These are phyloP conservation scores for Syrphus vitripennis DNA, from an alignment of 2,888 invertebrate genomes.

Conservation along the genomic window DNA sequence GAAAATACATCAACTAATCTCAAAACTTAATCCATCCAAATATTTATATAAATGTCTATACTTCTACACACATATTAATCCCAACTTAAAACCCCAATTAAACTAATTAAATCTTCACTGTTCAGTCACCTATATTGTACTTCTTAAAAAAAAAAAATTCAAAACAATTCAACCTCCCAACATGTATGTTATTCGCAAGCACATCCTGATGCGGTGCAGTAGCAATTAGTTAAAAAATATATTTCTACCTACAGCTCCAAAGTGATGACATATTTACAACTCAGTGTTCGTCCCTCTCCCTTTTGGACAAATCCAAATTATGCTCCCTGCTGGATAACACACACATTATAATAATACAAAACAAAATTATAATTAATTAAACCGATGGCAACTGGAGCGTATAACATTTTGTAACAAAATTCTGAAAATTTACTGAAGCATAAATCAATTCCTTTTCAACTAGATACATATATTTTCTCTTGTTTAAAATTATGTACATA, in stretches of 20 bases:
- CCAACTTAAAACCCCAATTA: not conserved
- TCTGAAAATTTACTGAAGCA: slow-evolving; percentile 67
- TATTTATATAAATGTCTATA: not conserved
- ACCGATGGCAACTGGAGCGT: slow-evolving; percentile 56
- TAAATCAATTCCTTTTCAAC: slow-evolving; percentile 64
- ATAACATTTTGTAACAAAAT: slow-evolving; percentile 62
- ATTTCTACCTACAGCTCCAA: slow-evolving; percentile 15
- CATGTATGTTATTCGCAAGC: not conserved
- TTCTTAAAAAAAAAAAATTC: not conserved
- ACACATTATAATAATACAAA: slow-evolving; percentile 1
- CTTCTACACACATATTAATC: not conserved
- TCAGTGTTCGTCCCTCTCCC: not conserved
- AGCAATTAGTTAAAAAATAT: slow-evolving; percentile 44
- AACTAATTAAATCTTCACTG: slow-evolving; percentile 2
- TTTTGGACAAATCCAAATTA: slow-evolving; percentile 15
- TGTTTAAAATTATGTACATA: not conserved
- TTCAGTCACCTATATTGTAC: slow-evolving; percentile 6
- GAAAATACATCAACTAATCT: not conserved
- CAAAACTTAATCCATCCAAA: not conserved
- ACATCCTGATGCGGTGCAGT: slow-evolving; percentile 1
- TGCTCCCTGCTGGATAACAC: slow-evolving; percentile 5
- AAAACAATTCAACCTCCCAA: not conserved
- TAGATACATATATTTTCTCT: not conserved
- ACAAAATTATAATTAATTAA: slow-evolving; percentile 59
- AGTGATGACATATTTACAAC: slow-evolving; percentile 59